Base-by-base conservation (phyloP, 2,797 vertebrate genomes). In the Micromesistius poutassou region DNA sequence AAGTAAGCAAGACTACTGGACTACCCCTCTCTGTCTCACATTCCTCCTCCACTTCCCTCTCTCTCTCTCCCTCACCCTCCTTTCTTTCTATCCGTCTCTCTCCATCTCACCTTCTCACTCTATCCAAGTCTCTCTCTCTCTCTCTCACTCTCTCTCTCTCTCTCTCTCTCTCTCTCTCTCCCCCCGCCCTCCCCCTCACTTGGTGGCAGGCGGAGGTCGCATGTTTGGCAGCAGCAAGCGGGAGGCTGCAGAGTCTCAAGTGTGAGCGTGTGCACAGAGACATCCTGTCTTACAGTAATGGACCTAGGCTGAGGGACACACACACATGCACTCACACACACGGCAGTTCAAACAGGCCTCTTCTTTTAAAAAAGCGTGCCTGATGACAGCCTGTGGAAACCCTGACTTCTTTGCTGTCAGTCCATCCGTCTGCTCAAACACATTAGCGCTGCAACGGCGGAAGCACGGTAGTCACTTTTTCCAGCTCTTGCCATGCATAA, bases 1-100 rank as follows among this genome's bases (percentile, higher is more conserved):
- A 92, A 92, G 87, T 90, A 93, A 93, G 91, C 91, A 91, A 72
- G 87, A 89, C 91, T 91, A 93, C 91, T 86, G 88, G 87, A 86
- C 87, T 90, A 85, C 87, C 79, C 83, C 87, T 84, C 76, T 55
- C 25, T 1, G 74, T 80, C 76, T 16, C 25, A 81, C 88, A 85
- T 89, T 86, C 85, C 81, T 83, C 79, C 81, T 46, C 42, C 42
- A 46, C 46, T 3, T 22, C 46, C 4, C 84, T 85, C 82, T 84
- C 76, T 66, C 22, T 1, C 75, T 80, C 76, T 13, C 19, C 80
- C 88, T 86, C 89, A 33, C 42, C 16, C 42, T 46, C 42, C 89
- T 86, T 83, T 80, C 83, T 79, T 79, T 46, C 42, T 46, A 1
- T 50, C 84, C 83, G 81, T 84, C 76, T 66, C 76, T 66, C 76